Base-by-base conservation (phyloP, 2,888 invertebrate species). In the Phengaris arion region DNA sequence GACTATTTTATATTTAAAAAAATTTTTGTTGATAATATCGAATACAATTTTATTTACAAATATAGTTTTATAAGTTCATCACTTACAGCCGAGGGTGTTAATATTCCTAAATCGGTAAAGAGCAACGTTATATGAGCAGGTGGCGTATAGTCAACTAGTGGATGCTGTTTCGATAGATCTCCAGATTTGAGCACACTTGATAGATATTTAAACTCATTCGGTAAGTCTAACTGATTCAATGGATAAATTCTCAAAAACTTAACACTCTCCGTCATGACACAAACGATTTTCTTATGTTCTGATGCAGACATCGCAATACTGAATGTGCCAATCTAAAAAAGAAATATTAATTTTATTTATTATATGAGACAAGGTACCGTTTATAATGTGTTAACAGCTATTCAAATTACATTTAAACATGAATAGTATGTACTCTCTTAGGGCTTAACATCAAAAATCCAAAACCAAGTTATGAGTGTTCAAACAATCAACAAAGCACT, bases 41-140 rank as follows among this genome's bases (percentile, higher is more conserved):
- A 80, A 76, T 78, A 77, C 15, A 22, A 76, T 51, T 79, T 80
- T 74, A 78, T 76, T 95, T 95, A 99, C 85, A 98, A 95, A 92
- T 99, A 99, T 79, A 99, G 94, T 91, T 99, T 98, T 79, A 99
- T 98, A 45, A 99, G 94, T 94, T 99, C 98, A 85, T 99, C 99
- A 88, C 99, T 98, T 48, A 99, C 98, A 74, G 99, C 99, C 0
- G 99, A 98, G 0, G 99, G 98, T 1, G 99, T 98, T 46, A 99
- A 91, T 78, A 99, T 98, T 2, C 99, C 99, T 78, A 99, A 93
- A 90, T 99, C 99, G 0, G 99, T 99, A 85, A 99, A 98, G 48
- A 99, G 93, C 51, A 99, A 93, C 0, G 97, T 98, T 48, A 99
- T 97, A 82, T 97, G 98, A 1, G 96, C 95, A 0, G 99, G 99